Conservation (phyloP, 1,140 invertebrate genomes). For the Contarinia nasturtii region DNA sequence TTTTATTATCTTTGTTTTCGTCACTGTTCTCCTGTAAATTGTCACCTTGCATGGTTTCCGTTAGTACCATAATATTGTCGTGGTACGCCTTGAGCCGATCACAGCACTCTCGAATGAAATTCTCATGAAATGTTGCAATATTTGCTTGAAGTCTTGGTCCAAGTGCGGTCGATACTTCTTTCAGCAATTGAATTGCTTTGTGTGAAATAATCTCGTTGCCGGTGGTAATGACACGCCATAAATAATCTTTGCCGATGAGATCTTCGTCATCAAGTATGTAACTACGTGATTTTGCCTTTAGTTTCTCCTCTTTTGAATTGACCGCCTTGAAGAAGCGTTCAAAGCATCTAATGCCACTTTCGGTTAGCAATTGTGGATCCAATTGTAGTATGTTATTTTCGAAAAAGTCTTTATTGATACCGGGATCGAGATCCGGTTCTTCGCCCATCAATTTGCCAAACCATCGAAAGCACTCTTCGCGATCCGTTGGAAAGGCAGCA, state of each 20-base stretch:
- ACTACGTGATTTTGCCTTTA: slow-evolving; percentile 66
- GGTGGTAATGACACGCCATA: slow-evolving; percentile 83
- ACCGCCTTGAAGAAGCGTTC: slow-evolving; percentile 90
- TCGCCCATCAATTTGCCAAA: slow-evolving; percentile 98
- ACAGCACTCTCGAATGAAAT: slow-evolving; percentile 76
- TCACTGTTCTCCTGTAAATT: slow-evolving; percentile 5
- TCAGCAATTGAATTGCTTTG: slow-evolving; percentile 76
- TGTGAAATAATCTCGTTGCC: slow-evolving; percentile 81
- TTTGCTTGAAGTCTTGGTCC: slow-evolving; percentile 57
- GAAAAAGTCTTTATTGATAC: slow-evolving; percentile 93
- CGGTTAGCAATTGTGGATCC: slow-evolving; percentile 77
- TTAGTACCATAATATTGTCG: slow-evolving; percentile 34
- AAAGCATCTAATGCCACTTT: slow-evolving; percentile 83
- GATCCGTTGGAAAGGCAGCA: slow-evolving; percentile 76
- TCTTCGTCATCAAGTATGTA: slow-evolving; percentile 71
- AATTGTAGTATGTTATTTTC: slow-evolving; percentile 86
- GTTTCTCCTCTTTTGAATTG: slow-evolving; percentile 86
- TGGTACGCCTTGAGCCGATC: slow-evolving; percentile 73
- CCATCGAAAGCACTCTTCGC: slow-evolving; percentile 96
- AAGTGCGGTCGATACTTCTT: slow-evolving; percentile 86
- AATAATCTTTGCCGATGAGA: slow-evolving; percentile 88
- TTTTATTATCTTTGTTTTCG: slow-evolving; percentile 18
- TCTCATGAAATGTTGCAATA: slow-evolving; percentile 64
- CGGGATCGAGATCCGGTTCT: slow-evolving; percentile 89
- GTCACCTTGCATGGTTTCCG: slow-evolving; percentile 13